A percentile compares a stretch with the other conserved stretches of the same genome.
phyloP scores from a whole-genome alignment of 1,140 invertebrate species.

The Drosophila serrata region DNA sequence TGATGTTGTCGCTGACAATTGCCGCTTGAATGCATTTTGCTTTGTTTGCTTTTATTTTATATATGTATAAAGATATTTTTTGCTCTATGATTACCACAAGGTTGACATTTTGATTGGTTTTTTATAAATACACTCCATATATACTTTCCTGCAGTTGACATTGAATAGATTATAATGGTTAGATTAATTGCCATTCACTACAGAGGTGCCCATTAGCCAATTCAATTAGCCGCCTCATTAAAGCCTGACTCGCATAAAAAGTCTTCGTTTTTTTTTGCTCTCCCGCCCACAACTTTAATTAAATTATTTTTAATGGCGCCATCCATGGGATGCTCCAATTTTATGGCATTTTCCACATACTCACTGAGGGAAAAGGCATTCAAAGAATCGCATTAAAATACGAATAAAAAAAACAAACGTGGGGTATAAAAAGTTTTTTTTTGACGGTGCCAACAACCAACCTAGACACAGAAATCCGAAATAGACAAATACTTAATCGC shows the following conservation, averaged over 20 bases:
- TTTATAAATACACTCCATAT: slow-evolving; percentile 4
- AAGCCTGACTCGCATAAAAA: slow-evolving; percentile 26
- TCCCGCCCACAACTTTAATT: slow-evolving; percentile 42
- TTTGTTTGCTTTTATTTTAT: slow-evolving; percentile 17
- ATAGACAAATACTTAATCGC: slow-evolving; percentile 38
- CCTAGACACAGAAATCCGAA: slow-evolving; percentile 55
- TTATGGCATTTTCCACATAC: slow-evolving; percentile 51
- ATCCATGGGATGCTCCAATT: slow-evolving; percentile 35
- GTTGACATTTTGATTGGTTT: slow-evolving; percentile 59
- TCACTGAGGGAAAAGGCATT: slow-evolving; percentile 16
- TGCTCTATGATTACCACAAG: slow-evolving; percentile 43
- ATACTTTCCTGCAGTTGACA: slow-evolving; percentile 50
- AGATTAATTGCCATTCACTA: slow-evolving; percentile 49
- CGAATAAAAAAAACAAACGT: not conserved
- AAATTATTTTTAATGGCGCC: slow-evolving; percentile 55
- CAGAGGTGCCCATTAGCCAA: slow-evolving; percentile 44
- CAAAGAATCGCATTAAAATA: slow-evolving; percentile 19
- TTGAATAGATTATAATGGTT: slow-evolving; percentile 48
- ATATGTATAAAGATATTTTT: slow-evolving; percentile 18
- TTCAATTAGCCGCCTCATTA: slow-evolving; percentile 71
- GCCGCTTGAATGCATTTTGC: slow-evolving; percentile 67
- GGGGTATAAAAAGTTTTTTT: slow-evolving; percentile 16
- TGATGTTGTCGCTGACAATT: slow-evolving; percentile 73
- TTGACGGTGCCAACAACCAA: slow-evolving; percentile 46
- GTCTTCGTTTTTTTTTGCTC: not conserved